phyloP scores from a whole-genome alignment of 2,888 invertebrate genomes.

The Latrodectus hesperus region DNA sequence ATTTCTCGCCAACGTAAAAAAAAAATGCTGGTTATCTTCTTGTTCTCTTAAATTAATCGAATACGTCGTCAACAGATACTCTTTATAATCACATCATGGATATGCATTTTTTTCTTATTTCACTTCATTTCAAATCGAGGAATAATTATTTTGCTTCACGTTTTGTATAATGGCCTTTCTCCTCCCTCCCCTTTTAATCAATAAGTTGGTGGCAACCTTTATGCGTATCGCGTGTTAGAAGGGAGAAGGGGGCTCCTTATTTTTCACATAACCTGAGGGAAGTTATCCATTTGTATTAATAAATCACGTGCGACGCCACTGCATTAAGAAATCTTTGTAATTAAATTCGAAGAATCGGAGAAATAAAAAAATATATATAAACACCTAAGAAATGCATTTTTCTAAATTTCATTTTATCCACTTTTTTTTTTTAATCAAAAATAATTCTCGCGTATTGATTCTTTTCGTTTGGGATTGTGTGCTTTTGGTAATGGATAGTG shows the following conservation, averaged over 20 bases:
- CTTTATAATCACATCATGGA: not conserved
- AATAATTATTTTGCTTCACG: too few species aligned
- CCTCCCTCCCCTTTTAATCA: not conserved
- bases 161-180: not conserved
- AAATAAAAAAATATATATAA: not conserved
- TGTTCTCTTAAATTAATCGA: constrained; percentile 49
- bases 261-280: constrained; percentile 19
- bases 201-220: not conserved
- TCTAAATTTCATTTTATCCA: too few species aligned
- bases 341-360: constrained; percentile 51
- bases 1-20: too few species aligned
- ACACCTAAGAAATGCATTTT: too few species aligned
- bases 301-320: constrained; percentile 47
- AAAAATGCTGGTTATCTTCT: too few species aligned
- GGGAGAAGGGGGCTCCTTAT: constrained; percentile 5
- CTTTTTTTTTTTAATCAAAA: too few species aligned
- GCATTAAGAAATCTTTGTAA: constrained; percentile 54
- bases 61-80: constrained; percentile 42
- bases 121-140: too few species aligned
- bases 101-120: too few species aligned
- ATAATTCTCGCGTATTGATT: too few species aligned
- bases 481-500: too few species aligned
- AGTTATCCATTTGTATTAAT: constrained; percentile 52
- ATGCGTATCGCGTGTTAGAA: constrained; percentile 10
- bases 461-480: too few species aligned